Conservation (phyloP, 1,140 invertebrate genomes). For the Sesamia nonagrioides region DNA sequence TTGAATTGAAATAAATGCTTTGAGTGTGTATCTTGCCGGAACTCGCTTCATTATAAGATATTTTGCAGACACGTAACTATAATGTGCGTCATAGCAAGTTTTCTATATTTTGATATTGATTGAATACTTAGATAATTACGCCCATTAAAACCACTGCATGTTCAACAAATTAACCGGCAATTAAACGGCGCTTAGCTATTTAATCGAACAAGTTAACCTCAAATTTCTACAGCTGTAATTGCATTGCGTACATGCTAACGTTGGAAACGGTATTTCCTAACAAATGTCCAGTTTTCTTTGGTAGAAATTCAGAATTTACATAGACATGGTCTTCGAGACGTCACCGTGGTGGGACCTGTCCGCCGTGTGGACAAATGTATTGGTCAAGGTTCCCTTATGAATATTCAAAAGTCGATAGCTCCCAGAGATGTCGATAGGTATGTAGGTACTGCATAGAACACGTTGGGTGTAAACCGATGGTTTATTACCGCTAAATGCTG, state of each 20-base stretch:
- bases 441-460: constrained; percentile 12
- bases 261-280: constrained; percentile 52
- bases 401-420: constrained; percentile 62
- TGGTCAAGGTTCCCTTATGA: constrained; percentile 72
- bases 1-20: no score
- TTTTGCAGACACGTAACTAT: neutral
- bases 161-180: constrained; percentile 27
- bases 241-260: constrained; percentile 5
- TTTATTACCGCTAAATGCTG: constrained; percentile 29
- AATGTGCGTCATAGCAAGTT: neutral
- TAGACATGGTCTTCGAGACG: constrained; percentile 54
- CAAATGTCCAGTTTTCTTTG: constrained; percentile 54
- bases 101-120: neutral
- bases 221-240: constrained; percentile 31
- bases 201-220: constrained; percentile 36
- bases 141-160: constrained; percentile 32
- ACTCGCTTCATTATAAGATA: neutral
- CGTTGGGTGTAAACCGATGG: constrained; percentile 32
- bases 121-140: constrained; percentile 10
- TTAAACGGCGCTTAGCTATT: constrained; percentile 47
- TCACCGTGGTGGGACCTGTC: constrained; percentile 54
- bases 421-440: constrained; percentile 29
- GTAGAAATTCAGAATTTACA: constrained; percentile 67
- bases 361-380: constrained; percentile 46
- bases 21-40: no score